These are phyloP conservation scores for Gopherus evgoodei DNA, from an alignment of 2,113 vertebrate genomes.

Conservation along the genomic window DNA sequence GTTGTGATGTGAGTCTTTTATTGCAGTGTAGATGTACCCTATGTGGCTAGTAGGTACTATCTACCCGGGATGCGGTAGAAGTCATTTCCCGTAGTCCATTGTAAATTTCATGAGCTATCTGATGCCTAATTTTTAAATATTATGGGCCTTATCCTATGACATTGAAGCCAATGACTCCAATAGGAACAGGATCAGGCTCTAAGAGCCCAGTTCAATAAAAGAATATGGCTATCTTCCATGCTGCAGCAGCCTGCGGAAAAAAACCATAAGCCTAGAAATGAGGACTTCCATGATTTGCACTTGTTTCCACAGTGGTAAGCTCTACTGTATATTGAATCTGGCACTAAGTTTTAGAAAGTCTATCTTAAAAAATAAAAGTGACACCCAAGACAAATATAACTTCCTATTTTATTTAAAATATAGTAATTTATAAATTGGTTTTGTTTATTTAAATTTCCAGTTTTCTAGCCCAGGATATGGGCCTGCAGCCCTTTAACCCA, in stretches of 20 bases:
- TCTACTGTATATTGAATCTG: conserved; percentile 64
- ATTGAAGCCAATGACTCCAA: not conserved
- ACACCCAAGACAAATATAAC: conserved; percentile 48
- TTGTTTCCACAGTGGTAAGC: conserved; percentile 21
- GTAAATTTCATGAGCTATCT: not conserved
- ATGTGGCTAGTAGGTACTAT: not conserved
- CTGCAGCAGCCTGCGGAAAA: conserved; percentile 10
- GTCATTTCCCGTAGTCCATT: not conserved
- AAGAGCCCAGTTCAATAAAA: not conserved
- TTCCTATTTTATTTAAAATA: conserved; percentile 39
- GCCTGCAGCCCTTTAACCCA: conserved; percentile 2
- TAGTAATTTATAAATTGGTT: conserved; percentile 36
- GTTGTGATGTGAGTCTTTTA: not conserved
- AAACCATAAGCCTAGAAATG: not conserved
- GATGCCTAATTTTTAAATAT: not conserved
- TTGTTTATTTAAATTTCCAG: conserved; percentile 52
- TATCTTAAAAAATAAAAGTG: conserved; percentile 61
- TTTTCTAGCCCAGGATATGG: conserved; percentile 32
- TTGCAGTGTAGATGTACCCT: not conserved
- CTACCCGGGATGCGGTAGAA: not conserved
- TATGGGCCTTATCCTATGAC: not conserved
- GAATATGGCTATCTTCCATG: conserved; percentile 25
- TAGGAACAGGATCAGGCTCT: not conserved
- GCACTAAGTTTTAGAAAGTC: conserved; percentile 54
- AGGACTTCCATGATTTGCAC: conserved; percentile 40